Evolutionary conservation across 2,113 vertebrate species (phyloP), one percentile per base, ranked within the genome.

Genomic region (Heterotis niloticus): DNA sequence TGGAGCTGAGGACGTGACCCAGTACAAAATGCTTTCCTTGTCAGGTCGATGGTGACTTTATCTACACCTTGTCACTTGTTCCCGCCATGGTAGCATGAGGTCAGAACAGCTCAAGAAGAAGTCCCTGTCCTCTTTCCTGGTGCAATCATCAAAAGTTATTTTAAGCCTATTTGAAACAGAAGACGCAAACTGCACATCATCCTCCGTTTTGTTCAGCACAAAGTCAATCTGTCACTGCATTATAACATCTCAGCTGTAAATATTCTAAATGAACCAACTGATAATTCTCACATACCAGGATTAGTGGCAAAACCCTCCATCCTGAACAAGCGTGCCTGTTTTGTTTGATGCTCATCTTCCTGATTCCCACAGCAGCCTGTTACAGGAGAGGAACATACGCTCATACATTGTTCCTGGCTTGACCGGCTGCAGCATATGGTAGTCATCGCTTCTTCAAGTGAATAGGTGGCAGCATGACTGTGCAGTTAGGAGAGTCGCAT

Each of bases 361-460:
- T 66, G 65, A 69, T 57, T 68, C n/a, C n/a, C n/a, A n/a, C 76
- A 28, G 26, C 52, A 78, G 17, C 54, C 76, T 65, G 68, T 78
- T 78, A 69, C 26, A 59, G 65, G 75, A 51, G 26, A 14, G 14
- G 18, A 65, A 66, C 18, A 64, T 0, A 20, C 59, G 26, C 17
- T 59, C 52, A 54, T 34, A 34, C 68, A 26, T 20, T 24, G 29
- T 64, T 64, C n/a, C 60, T 51, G 59, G 29, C 75, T 52, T 26
- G 20, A 28, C 52, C 28, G 29, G 59, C 67, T 57, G 65, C 26
- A n/a, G 65, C 23, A 26, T n/a, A 59, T 28, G 14, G 16, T 51
- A 28, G 24, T 16, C 9, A 69, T 78, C 26, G n/a, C 54, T 54
- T 64, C 54, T 67, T 18, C n/a, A 24, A 78, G 0, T 34, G 51